A percentile compares a stretch with the other conserved stretches of the same genome.
These are phyloP conservation scores for Corythaeola cristata DNA, from an alignment of 2,113 vertebrate genomes.

Conservation along the genomic window DNA sequence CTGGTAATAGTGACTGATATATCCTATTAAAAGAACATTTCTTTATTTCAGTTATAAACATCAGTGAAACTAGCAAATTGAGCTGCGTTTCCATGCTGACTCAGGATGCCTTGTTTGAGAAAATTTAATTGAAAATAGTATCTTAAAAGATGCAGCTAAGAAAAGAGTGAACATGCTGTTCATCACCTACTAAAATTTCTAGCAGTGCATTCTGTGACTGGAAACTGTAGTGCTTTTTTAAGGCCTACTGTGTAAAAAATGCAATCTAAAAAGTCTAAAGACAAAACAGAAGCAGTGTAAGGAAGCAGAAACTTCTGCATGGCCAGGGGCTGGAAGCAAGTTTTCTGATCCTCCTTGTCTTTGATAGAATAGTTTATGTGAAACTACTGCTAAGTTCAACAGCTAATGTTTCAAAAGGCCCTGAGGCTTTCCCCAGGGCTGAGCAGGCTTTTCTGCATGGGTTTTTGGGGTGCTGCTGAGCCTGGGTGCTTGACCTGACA, in stretches of 20 bases:
- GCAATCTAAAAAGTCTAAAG: not conserved
- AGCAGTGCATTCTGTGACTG: not conserved
- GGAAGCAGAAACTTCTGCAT: not conserved
- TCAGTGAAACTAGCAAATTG: not conserved
- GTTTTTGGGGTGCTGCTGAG: not conserved
- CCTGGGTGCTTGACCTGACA: not conserved
- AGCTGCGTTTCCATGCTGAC: not conserved
- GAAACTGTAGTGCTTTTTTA: not conserved
- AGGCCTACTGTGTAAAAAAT: not conserved
- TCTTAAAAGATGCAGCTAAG: not conserved
- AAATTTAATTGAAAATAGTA: not conserved
- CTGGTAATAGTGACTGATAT: not conserved
- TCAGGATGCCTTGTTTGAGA: not conserved
- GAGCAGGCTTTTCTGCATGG: not conserved
- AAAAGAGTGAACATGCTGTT: not conserved
- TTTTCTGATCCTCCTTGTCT: not conserved
- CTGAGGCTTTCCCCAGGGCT: not conserved
- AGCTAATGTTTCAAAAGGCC: not conserved
- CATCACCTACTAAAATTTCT: not conserved
- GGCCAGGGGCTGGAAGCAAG: not conserved
- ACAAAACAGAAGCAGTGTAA: not conserved
- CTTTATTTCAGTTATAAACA: not conserved
- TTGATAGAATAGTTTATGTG: not conserved
- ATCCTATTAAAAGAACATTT: not conserved
- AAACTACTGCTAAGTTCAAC: not conserved